Conservation (phyloP, 2,797 vertebrate species). For the Danionella dracula region DNA sequence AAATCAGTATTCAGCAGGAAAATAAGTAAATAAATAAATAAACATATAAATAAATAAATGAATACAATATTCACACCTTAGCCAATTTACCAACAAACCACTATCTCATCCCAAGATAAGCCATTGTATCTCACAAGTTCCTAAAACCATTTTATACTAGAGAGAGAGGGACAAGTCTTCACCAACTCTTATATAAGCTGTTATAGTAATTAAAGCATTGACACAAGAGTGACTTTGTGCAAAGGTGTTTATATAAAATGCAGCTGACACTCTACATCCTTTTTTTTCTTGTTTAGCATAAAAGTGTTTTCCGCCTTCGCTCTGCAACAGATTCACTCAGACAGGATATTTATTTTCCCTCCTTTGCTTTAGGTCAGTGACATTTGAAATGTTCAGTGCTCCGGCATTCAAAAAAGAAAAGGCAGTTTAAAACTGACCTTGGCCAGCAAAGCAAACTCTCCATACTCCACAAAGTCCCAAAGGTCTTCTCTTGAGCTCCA, state of each 20-base stretch:
- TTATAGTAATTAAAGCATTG: neutral
- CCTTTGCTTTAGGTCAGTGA: slow-evolving; percentile 52
- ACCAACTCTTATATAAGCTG: too few species aligned
- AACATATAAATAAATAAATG: too few species aligned
- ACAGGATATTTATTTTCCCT: slow-evolving; percentile 31
- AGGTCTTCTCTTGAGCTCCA: neutral
- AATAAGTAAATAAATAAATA: too few species aligned
- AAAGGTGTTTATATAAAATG: neutral
- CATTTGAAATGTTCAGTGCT: slow-evolving; percentile 28
- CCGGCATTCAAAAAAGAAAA: slow-evolving; percentile 41
- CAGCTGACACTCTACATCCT: neutral
- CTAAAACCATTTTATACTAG: too few species aligned
- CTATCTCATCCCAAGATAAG: too few species aligned
- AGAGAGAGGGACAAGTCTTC: too few species aligned
- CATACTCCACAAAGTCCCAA: slow-evolving; percentile 6
- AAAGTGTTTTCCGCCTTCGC: neutral
- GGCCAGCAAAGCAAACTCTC: slow-evolving; percentile 26
- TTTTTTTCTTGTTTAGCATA: neutral
- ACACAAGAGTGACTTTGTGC: neutral
- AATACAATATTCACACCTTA: too few species aligned
- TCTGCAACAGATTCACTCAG: neutral
- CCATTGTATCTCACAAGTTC: too few species aligned
- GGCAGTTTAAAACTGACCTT: slow-evolving; percentile 34
- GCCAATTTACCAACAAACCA: too few species aligned
- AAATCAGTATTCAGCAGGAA: too few species aligned